phyloP scores from a whole-genome alignment of 1,140 invertebrate genomes.

The Cotesia typhae region DNA sequence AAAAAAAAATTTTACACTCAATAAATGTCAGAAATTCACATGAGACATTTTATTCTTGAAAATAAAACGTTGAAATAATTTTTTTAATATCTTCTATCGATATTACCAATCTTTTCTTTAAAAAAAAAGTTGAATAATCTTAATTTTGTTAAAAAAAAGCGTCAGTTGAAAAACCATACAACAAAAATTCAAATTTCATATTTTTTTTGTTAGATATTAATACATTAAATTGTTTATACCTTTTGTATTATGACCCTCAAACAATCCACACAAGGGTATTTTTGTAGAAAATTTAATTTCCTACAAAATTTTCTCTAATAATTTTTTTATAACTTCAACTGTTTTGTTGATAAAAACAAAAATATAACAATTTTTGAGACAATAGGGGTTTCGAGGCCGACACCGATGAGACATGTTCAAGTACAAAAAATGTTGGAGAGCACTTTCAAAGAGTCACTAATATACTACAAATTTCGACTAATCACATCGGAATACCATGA shows the following conservation, averaged over 20 bases:
- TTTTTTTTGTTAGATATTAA: background rate
- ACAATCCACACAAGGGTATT: background rate
- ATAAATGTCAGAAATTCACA: too few species aligned
- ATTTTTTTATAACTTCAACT: constrained; percentile 17
- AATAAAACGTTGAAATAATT: too few species aligned
- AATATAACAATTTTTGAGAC: background rate
- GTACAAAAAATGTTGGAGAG: constrained; percentile 18
- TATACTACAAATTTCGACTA: background rate
- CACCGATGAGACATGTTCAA: constrained; percentile 7
- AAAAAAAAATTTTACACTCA: too few species aligned
- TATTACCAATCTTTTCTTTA: too few species aligned
- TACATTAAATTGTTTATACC: constrained; percentile 6
- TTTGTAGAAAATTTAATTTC: constrained; percentile 7
- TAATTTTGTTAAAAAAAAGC: too few species aligned
- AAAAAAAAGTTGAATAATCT: too few species aligned
- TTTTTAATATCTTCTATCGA: too few species aligned
- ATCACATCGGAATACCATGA: too few species aligned
- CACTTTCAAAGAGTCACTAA: constrained; percentile 20
- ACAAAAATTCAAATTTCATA: too few species aligned
- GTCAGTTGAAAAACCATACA: too few species aligned
- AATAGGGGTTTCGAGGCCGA: constrained; percentile 9
- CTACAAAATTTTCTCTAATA: background rate
- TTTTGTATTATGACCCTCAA: background rate
- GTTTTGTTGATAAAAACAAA: constrained; percentile 12
- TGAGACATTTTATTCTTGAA: too few species aligned